Base-by-base conservation (phyloP, 2,113 vertebrate genomes). In the Ictalurus punctatus region DNA sequence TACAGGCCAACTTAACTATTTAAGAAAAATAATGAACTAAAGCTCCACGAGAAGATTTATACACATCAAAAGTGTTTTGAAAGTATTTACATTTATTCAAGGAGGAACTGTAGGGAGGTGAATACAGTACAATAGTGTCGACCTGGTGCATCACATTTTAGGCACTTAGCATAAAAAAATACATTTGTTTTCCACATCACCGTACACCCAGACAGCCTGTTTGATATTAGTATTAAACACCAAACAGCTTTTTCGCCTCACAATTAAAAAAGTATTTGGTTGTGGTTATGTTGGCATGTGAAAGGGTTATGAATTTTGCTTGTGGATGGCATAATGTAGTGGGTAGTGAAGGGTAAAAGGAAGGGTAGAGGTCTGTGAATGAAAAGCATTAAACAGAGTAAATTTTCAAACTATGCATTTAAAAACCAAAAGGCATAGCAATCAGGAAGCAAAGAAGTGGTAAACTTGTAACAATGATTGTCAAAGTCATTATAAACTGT, bases 71-170 rank as follows among this genome's bases (percentile, higher is more conserved):
- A 71, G 7, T 81, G 34, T 25, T 82, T 92, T 82, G 82, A 92
- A 89, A 90, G 83, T 92, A 93, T 94, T 90, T 94, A 94, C 93
- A 94, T 95, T 94, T 95, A 95, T 94, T 95, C 86, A 79, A 92
- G 89, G 90, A 90, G 90, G 89, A 91, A 91, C 86, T 92, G 92
- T 88, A 90, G 89, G 86, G 91, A 94, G 67, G 90, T 90, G 44
- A 91, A 91, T 93, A 94, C 92, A 94, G 92, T 93, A 94, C 92
- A 93, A 93, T 92, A 92, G 87, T 92, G 92, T 94, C 91, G 90
- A 93, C 90, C 92, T 93, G 93, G 90, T 88, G 91, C 88, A 92
- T 90, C 90, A 94, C 91, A 90, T 91, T 92, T 93, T 90, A 95
- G 94, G 94, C 94, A 95, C 94, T 95, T 95, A 44, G 92, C 88